phyloP scores from a whole-genome alignment of 2,113 vertebrate genomes.

The Gallinago paraguaiae region DNA sequence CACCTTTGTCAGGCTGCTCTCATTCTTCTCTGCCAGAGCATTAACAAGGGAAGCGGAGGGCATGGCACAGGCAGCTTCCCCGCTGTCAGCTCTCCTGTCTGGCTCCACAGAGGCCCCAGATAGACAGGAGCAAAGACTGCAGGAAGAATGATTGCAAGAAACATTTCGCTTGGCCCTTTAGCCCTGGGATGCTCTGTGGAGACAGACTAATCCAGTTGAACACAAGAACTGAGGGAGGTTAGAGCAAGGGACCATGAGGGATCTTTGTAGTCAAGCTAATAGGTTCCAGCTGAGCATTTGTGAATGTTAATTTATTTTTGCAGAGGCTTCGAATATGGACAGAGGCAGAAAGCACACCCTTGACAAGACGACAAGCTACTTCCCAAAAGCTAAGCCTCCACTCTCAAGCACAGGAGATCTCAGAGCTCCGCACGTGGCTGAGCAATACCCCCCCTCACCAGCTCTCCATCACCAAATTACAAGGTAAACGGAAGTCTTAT shows the following conservation, averaged over 20 bases:
- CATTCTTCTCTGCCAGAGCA: constrained; percentile 59
- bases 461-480: background rate
- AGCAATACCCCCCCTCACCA: background rate
- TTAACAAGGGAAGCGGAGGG: constrained; percentile 6
- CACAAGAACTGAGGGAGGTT: constrained; percentile 7
- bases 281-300: constrained; percentile 30
- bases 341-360: background rate
- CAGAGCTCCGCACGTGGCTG: background rate
- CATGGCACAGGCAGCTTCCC: background rate
- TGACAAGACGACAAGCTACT: background rate
- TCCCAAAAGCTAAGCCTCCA: background rate
- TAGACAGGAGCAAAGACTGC: constrained; percentile 37
- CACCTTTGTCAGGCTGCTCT: constrained; percentile 19
- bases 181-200: constrained; percentile 42
- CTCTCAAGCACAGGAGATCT: background rate
- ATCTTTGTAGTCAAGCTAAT: constrained; percentile 42
- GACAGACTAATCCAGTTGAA: constrained; percentile 42
- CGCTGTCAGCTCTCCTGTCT: constrained; percentile 44
- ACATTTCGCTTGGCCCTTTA: constrained; percentile 41
- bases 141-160: constrained; percentile 54
- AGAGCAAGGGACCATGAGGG: constrained; percentile 31
- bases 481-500: background rate
- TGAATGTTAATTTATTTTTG: constrained; percentile 19
- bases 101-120: constrained; percentile 20
- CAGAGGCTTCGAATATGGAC: background rate